Conservation (phyloP, 2,797 vertebrate genomes). For the Vireo griseus region DNA sequence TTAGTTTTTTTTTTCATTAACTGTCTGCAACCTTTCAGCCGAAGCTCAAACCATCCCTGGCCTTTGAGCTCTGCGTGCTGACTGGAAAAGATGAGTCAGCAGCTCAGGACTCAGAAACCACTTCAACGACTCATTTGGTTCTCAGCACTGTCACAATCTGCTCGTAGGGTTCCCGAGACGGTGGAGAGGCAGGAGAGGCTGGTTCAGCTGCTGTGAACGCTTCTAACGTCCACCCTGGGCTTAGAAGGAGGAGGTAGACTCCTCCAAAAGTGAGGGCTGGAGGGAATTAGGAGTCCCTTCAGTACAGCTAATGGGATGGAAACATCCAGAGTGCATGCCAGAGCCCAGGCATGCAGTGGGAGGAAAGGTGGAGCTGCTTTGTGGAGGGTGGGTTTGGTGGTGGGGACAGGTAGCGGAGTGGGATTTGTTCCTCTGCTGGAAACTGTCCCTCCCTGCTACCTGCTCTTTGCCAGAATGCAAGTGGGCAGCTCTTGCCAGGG, state of each 20-base stretch:
- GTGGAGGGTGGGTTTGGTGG: neutral
- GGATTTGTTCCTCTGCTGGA: neutral
- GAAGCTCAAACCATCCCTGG: neutral
- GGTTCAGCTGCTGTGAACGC: neutral
- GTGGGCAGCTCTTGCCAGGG: neutral
- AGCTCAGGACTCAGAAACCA: neutral
- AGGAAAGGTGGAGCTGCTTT: neutral
- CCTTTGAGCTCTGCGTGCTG: neutral
- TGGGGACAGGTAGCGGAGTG: accelerated
- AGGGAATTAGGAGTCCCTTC: neutral
- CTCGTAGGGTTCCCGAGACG: accelerated
- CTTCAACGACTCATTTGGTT: neutral
- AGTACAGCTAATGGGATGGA: neutral
- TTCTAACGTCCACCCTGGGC: neutral
- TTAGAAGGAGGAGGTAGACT: neutral
- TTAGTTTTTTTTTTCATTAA: neutral
- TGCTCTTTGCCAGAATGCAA: neutral
- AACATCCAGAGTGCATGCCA: neutral
- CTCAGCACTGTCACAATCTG: neutral
- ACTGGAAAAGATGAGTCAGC: slow-evolving; percentile 31
- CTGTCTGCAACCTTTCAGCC: neutral
- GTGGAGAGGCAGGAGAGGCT: accelerated
- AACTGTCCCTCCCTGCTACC: neutral
- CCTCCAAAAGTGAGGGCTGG: neutral
- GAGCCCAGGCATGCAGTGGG: neutral